These are phyloP conservation scores for Acanthisitta chloris DNA, from an alignment of 2,113 vertebrate species.

Conservation along the genomic window DNA sequence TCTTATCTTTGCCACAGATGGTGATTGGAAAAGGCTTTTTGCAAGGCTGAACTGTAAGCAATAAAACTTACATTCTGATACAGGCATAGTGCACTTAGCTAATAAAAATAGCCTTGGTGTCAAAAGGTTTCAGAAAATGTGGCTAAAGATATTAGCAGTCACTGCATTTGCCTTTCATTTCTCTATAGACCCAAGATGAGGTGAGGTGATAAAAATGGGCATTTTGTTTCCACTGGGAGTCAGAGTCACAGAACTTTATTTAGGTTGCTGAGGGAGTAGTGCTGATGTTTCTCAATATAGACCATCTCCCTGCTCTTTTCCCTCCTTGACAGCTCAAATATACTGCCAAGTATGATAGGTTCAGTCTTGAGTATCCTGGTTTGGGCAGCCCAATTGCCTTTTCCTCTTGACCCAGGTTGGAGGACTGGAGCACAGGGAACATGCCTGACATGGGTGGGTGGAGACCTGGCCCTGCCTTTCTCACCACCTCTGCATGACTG, in stretches of 20 bases:
- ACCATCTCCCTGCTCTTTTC: background rate
- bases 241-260: background rate
- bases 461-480: background rate
- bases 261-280: background rate
- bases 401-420: background rate
- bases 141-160: conserved; percentile 66
- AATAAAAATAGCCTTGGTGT: conserved; percentile 76
- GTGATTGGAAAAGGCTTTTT: conserved; percentile 78
- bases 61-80: conserved; percentile 72
- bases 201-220: conserved; percentile 53
- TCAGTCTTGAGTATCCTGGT: background rate
- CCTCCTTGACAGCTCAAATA: background rate
- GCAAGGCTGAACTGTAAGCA: conserved; percentile 71
- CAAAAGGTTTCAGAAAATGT: conserved; percentile 76
- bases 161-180: conserved; percentile 23
- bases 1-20: conserved; percentile 63
- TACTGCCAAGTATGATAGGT: background rate
- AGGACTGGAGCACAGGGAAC: background rate
- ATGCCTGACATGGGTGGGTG: background rate
- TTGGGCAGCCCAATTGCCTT: background rate
- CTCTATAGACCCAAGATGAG: conserved; percentile 3
- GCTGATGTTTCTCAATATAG: background rate
- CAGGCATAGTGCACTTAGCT: conserved; percentile 71
- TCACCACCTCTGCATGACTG: background rate
- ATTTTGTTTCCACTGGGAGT: conserved; percentile 49